Conservation (phyloP, 2,797 vertebrate species). For the Hemibagrus guttatus region DNA sequence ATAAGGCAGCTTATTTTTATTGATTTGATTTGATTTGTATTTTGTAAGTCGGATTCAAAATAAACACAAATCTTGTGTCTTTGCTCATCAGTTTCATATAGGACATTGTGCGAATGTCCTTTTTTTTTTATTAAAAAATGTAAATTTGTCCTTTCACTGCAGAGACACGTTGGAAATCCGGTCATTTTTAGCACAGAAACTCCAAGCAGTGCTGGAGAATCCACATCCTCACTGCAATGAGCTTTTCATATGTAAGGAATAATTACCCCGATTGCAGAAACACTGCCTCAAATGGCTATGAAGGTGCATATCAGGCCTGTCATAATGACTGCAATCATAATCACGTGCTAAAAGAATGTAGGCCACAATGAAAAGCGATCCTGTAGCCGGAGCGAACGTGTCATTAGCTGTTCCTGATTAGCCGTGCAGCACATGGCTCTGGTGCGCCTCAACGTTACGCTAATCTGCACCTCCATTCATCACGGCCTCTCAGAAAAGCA, state of each 20-base stretch:
- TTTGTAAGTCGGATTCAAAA: too few relatives aligned
- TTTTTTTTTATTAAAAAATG: too few relatives aligned
- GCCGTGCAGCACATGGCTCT: slow-evolving; percentile 30
- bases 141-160: too few relatives aligned
- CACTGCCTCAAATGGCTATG: slow-evolving; percentile 10
- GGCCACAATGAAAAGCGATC: slow-evolving; percentile 22
- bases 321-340: slow-evolving; percentile 46
- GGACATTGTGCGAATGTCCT: too few relatives aligned
- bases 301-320: slow-evolving; percentile 25
- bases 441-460: slow-evolving; percentile 21
- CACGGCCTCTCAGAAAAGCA: slow-evolving; percentile 44
- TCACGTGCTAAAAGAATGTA: slow-evolving; percentile 16
- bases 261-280: slow-evolving; percentile 39
- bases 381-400: slow-evolving; percentile 33
- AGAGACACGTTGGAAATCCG: too few relatives aligned
- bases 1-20: too few relatives aligned
- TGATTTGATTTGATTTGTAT: too few relatives aligned
- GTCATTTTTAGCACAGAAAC: too few relatives aligned
- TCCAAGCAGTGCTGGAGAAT: background rate
- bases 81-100: too few relatives aligned
- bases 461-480: slow-evolving; percentile 43
- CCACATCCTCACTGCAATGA: background rate
- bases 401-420: slow-evolving; percentile 52
- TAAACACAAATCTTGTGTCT: too few relatives aligned
- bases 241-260: slow-evolving; percentile 21